phyloP scores from a whole-genome alignment of 1,140 invertebrate species.

The Panulirus ornatus region DNA sequence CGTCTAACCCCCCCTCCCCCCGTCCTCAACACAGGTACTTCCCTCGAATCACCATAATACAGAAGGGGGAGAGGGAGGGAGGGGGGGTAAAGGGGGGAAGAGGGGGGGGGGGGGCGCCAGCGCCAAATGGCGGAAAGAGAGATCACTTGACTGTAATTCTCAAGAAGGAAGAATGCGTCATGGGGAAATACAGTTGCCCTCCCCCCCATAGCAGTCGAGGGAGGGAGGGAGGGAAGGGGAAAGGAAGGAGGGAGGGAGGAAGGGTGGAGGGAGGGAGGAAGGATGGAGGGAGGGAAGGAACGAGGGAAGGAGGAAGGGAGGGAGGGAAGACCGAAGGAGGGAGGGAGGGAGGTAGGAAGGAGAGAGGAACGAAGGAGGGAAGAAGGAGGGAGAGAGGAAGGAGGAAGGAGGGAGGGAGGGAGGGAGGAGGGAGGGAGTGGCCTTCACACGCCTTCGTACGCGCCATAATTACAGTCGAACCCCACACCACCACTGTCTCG shows the following conservation, averaged over 20 bases:
- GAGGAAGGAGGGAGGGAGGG: background rate
- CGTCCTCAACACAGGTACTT: too few relatives aligned
- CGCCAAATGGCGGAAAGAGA: background rate
- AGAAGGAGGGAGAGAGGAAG: background rate
- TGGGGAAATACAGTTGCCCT: too few relatives aligned
- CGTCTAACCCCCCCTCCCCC: too few relatives aligned
- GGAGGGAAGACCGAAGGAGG: background rate
- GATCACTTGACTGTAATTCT: too few relatives aligned
- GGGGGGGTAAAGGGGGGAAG: background rate
- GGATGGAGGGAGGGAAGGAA: background rate
- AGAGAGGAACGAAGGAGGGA: too few relatives aligned
- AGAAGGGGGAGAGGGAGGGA: background rate
- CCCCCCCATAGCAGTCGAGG: too few relatives aligned
- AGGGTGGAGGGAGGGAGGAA: background rate
- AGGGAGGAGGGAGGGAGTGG: constrained; percentile 3
- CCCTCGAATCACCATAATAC: too few relatives aligned
- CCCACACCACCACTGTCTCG: too few relatives aligned
- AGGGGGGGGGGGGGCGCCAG: background rate
- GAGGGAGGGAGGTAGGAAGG: background rate
- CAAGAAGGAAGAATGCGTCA: too few relatives aligned
- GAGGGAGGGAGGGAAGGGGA: background rate
- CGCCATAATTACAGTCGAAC: too few relatives aligned
- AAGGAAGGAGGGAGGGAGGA: background rate
- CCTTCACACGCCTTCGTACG: too few relatives aligned
- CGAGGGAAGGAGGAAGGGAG: background rate